Percentiles rank a stretch among this genome's conserved stretches.
Evolutionary conservation across 2,113 vertebrate species (phyloP).

Genomic region (Apus apus): DNA sequence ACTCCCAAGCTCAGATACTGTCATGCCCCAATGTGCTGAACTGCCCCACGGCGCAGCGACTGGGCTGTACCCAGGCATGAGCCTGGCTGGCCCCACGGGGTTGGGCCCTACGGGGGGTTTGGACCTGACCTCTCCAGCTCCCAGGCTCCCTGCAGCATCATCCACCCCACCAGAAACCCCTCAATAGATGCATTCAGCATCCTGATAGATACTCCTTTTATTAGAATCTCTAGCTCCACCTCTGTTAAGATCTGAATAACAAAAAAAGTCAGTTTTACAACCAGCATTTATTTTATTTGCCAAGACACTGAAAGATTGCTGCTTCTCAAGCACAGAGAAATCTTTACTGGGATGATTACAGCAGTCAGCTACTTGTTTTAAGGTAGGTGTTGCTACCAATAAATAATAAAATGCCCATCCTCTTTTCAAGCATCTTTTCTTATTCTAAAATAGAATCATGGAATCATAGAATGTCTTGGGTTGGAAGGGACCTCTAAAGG

Average conservation of each 20-base stretch:
- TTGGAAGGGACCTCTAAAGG: too few species aligned
- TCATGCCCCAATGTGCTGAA: neutral
- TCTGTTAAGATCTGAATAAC: neutral
- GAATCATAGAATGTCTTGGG: too few species aligned
- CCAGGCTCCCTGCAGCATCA: neutral
- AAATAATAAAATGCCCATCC: neutral
- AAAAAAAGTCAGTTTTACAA: neutral
- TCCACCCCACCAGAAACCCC: accelerated
- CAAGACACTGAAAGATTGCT: neutral
- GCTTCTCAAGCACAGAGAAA: neutral
- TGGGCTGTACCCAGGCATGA: neutral
- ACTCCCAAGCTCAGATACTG: neutral
- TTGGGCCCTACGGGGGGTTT: neutral
- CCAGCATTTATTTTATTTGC: neutral
- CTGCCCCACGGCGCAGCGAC: accelerated
- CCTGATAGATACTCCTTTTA: neutral
- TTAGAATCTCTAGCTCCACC: neutral
- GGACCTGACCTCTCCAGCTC: accelerated
- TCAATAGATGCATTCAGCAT: neutral
- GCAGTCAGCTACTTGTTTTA: neutral
- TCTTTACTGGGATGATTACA: neutral
- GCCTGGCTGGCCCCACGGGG: neutral
- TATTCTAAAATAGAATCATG: neutral
- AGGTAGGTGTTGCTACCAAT: neutral
- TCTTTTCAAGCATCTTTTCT: neutral